A percentile compares a stretch with the other conserved stretches of the same genome.
phyloP scores from a whole-genome alignment of 64 coral and sea anemone species.

The Dendrophyllia cribrosa region DNA sequence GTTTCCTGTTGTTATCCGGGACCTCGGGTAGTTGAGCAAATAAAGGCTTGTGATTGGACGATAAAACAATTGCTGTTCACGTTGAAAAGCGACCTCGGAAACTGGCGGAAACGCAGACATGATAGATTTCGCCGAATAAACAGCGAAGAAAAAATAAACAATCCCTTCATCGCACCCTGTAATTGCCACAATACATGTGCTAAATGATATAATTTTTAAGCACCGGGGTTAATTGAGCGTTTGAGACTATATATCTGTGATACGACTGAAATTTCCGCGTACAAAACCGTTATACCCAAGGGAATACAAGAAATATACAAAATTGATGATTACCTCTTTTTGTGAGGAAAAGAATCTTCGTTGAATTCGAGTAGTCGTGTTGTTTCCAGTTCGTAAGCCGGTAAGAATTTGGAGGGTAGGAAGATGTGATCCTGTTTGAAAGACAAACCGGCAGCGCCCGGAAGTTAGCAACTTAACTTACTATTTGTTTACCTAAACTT shows the following conservation, averaged over 20 bases:
- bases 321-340: background rate
- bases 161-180: background rate
- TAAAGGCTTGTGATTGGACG: constrained; percentile 52
- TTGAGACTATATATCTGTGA: background rate
- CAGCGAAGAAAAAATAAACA: background rate
- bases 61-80: constrained; percentile 37
- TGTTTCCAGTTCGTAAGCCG: too few relatives aligned
- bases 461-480: background rate
- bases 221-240: background rate
- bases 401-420: too few relatives aligned
- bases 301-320: background rate
- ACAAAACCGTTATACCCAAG: background rate
- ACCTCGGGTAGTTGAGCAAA: constrained; percentile 24
- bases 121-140: background rate
- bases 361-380: background rate
- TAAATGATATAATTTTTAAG: background rate
- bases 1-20: constrained; percentile 67
- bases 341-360: background rate
- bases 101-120: constrained; percentile 65
- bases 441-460: background rate
- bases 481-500: background rate
- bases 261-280: background rate
- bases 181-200: constrained; percentile 1
- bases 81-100: background rate
- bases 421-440: background rate